A percentile compares a stretch with the other conserved stretches of the same genome.
phyloP scores from a whole-genome alignment of 2,888 invertebrate genomes.

The Coenonympha glycerion region DNA sequence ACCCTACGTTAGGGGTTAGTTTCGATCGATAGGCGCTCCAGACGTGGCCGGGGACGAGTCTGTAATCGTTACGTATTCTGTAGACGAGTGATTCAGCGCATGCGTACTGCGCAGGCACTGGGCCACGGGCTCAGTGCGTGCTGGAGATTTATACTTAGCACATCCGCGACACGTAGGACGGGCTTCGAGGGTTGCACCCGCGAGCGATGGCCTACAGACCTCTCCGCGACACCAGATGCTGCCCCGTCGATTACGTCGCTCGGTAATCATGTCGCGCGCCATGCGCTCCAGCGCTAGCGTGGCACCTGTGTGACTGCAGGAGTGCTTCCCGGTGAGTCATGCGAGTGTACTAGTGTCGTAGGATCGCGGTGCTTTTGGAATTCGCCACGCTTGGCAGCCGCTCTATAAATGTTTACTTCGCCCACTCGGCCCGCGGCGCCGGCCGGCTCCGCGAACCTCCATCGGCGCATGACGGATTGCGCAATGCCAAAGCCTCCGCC shows the following conservation, averaged over 20 bases:
- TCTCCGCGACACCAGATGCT: slow-evolving; percentile 8
- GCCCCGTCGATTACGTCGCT: not conserved
- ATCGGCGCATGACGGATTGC: slow-evolving; percentile 36
- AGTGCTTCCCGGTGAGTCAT: slow-evolving; percentile 41
- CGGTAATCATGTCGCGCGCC: not conserved
- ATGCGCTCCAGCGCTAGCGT: slow-evolving; percentile 13
- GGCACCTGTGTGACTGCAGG: slow-evolving; percentile 38
- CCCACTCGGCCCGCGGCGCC: slow-evolving; percentile 30
- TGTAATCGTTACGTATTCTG: slow-evolving; percentile 63
- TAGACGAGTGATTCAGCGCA: slow-evolving; percentile 60
- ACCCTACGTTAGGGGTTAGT: slow-evolving; percentile 37
- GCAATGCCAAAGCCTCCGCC: slow-evolving; percentile 30
- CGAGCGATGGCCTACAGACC: slow-evolving; percentile 18
- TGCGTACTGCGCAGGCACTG: slow-evolving; percentile 59
- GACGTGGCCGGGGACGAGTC: slow-evolving; percentile 55
- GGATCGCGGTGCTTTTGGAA: slow-evolving; percentile 32
- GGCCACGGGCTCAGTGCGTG: slow-evolving; percentile 69
- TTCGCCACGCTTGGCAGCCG: slow-evolving; percentile 34
- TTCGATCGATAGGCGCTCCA: slow-evolving; percentile 44
- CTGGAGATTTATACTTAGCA: slow-evolving; percentile 58
- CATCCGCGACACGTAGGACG: slow-evolving; percentile 43
- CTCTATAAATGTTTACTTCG: slow-evolving; percentile 41
- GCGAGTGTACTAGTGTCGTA: slow-evolving; percentile 36
- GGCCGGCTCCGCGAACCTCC: slow-evolving; percentile 37
- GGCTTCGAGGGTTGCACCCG: slow-evolving; percentile 22